Percentiles rank a stretch among this genome's conserved stretches.
Evolutionary conservation across 2,888 invertebrate species (phyloP).

Genomic region (Fragum fragum): DNA sequence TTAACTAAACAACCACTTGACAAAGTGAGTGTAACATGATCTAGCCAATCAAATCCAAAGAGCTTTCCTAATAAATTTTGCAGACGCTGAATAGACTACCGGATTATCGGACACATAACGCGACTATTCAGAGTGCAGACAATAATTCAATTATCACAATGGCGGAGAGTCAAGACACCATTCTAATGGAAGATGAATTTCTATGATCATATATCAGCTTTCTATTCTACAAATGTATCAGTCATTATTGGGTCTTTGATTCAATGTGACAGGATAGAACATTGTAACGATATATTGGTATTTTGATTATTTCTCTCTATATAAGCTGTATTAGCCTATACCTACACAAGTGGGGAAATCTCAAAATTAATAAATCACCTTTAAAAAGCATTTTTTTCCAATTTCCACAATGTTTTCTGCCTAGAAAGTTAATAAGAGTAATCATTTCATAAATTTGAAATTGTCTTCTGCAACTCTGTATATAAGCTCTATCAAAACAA

Average conservation of each 20-base stretch:
- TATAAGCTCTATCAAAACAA: too few species aligned
- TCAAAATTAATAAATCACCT: too few species aligned
- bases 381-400: too few species aligned
- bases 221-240: slow-evolving; percentile 35
- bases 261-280: slow-evolving; percentile 11
- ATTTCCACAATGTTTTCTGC: too few species aligned
- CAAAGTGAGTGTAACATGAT: slow-evolving; percentile 32
- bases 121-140: slow-evolving; percentile 8
- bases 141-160: slow-evolving; percentile 13
- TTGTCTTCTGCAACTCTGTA: too few species aligned
- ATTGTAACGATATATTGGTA: slow-evolving; percentile 5
- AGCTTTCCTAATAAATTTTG: slow-evolving; percentile 31
- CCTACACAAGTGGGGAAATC: too few species aligned
- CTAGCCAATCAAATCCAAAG: slow-evolving; percentile 1
- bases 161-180: slow-evolving; percentile 11
- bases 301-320: background rate
- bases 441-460: too few species aligned
- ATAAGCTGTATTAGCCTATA: too few species aligned
- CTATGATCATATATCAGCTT: slow-evolving; percentile 31
- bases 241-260: slow-evolving; percentile 33
- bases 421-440: too few species aligned
- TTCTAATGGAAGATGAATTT: slow-evolving; percentile 4
- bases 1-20: slow-evolving; percentile 29
- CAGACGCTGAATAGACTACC: slow-evolving; percentile 24
- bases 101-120: slow-evolving; percentile 31